Base-by-base conservation (phyloP, 2,888 invertebrate genomes). In the Drosophila mettleri region DNA sequence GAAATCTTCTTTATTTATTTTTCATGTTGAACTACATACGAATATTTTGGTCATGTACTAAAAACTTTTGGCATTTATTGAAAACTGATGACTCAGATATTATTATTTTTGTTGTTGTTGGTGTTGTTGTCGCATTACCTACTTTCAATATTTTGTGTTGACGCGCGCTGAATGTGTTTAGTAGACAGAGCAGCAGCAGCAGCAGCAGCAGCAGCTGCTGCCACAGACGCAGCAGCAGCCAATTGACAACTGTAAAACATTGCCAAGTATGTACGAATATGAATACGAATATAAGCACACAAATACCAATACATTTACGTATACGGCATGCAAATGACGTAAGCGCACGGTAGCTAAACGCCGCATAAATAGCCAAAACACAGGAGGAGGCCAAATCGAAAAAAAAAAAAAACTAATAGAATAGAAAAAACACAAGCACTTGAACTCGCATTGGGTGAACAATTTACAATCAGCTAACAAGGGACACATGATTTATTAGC, bases 231-330 rank as follows among this genome's bases (percentile, higher is more conserved):
- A 36, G 55, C 74, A 74, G 64, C 64, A 64, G 61, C 72, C 81
- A 66, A 83, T 84, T 83, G 87, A 85, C 83, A 83, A 87, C 79
- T 78, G 81, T 84, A 81, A 85, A 78, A 87, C 85, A 81, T 81
- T 69, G 69, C 79, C 79, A 86, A 72, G 70, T 74, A 66, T 69
- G 68, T 82, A 67, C 46, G 54, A 59, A 70, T 70, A 71, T 36
- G 67, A 52, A 55, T 64, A 53, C 31, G 16, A 14, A 52, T 2
- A 38, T 38, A 22, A 12, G n/a, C n/a, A 24, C 62, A 71, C 43
- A 67, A 45, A 53, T 64, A 41, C 58, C 9, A 22, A 43, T 24
- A 43, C 33, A 16, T 22, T 33, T 54, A 43, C 43, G 43, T 33
- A 54, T 22, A 66, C 54, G 55, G 69, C 55, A 57, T 54, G 69